Percentiles rank a stretch among this genome's conserved stretches.
These are phyloP conservation scores for Corvus moneduloides DNA, from an alignment of 2,113 vertebrate genomes.

Conservation along the genomic window DNA sequence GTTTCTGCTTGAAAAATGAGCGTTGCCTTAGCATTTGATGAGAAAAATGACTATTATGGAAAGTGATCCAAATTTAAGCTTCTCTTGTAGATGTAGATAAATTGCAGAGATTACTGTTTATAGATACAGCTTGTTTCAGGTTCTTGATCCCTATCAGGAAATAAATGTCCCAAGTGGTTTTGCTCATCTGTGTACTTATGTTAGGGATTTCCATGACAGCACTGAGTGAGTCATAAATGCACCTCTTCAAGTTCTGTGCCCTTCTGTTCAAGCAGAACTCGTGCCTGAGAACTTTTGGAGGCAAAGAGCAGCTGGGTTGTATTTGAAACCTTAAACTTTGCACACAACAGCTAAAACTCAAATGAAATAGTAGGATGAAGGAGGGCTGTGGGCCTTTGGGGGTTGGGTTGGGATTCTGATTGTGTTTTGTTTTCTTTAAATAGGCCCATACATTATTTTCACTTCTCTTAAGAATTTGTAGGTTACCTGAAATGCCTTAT, in stretches of 20 bases:
- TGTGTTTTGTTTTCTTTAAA: neutral
- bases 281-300: neutral
- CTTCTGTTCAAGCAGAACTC: neutral
- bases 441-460: neutral
- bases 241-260: neutral
- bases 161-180: neutral
- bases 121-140: neutral
- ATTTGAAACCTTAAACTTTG: neutral
- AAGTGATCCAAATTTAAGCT: neutral
- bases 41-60: neutral
- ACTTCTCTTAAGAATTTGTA: neutral
- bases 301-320: neutral
- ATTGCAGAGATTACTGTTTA: neutral
- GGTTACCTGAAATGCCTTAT: neutral
- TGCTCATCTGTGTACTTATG: neutral
- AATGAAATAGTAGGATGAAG: neutral
- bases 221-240: neutral
- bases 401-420: neutral
- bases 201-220: neutral
- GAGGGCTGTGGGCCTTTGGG: neutral
- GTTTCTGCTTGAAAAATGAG: neutral
- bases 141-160: neutral
- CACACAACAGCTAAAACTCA: neutral
- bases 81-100: neutral
- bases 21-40: neutral